These are phyloP conservation scores for Gobio occitaniae DNA, from an alignment of 2,797 vertebrate species.

Conservation along the genomic window DNA sequence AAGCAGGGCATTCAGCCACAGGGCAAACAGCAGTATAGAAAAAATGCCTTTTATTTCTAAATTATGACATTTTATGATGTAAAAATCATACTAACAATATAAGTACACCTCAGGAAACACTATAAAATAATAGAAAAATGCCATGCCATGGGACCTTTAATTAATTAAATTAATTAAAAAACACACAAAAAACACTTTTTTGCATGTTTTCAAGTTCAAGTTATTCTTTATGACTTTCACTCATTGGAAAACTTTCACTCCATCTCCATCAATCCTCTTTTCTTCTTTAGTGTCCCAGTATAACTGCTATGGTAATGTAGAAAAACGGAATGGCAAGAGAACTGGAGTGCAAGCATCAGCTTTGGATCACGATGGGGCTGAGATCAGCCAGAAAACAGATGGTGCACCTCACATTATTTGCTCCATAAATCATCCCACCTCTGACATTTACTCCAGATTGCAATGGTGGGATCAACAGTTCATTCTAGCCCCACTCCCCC, in stretches of 20 bases:
- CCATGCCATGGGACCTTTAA: no score
- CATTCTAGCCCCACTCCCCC: slow-evolving; percentile 7
- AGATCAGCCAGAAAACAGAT: slow-evolving; percentile 47
- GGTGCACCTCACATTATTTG: slow-evolving; percentile 15
- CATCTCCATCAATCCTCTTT: not conserved
- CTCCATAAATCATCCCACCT: slow-evolving; percentile 41
- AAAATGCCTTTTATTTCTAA: no score
- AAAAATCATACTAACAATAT: no score
- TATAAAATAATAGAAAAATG: no score
- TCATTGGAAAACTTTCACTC: no score
- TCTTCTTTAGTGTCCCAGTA: not conserved
- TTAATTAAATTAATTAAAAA: no score
- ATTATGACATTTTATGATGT: no score
- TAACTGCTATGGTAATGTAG: not conserved
- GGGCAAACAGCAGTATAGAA: no score
- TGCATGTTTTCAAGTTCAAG: no score
- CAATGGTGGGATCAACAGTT: not conserved
- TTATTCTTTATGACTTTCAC: not conserved
- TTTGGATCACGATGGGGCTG: not conserved
- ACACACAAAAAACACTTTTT: no score
- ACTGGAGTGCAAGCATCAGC: slow-evolving; percentile 5
- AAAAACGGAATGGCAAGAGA: not conserved
- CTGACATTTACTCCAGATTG: slow-evolving; percentile 33
- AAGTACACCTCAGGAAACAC: no score
- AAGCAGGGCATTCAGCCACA: no score